These are phyloP conservation scores for Epsilonema sp. DNA, from an alignment of 2,888 invertebrate genomes.

Conservation along the genomic window DNA sequence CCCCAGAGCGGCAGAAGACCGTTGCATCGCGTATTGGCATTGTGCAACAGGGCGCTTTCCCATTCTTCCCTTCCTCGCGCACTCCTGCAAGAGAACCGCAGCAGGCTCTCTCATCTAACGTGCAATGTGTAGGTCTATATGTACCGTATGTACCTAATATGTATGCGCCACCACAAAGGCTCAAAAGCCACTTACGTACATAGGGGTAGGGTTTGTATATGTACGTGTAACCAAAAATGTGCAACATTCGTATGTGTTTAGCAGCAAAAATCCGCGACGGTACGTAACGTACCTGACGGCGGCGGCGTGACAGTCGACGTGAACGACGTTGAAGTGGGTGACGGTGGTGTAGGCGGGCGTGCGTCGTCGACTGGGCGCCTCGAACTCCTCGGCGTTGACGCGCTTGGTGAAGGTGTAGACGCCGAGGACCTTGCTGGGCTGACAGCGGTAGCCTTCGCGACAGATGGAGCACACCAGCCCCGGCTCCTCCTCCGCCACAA, in stretches of 20 bases:
- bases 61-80: slow-evolving; percentile 68
- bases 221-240: too few species aligned
- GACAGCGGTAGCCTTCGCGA: slow-evolving; percentile 82
- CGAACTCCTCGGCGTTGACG: slow-evolving; percentile 76
- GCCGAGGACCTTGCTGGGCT: slow-evolving; percentile 48
- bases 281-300: slow-evolving; percentile 56
- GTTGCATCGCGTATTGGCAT: slow-evolving; percentile 92
- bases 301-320: slow-evolving; percentile 91
- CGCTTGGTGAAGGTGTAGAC: slow-evolving; percentile 92
- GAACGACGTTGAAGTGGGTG: slow-evolving; percentile 92
- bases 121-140: too few species aligned
- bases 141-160: too few species aligned
- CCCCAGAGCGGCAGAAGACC: slow-evolving; percentile 90
- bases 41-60: slow-evolving; percentile 92
- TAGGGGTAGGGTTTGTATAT: too few species aligned
- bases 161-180: too few species aligned
- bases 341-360: slow-evolving; percentile 66
- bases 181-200: too few species aligned
- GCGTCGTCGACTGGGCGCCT: slow-evolving; percentile 57
- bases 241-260: too few species aligned
- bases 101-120: too few species aligned
- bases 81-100: slow-evolving; percentile 32
- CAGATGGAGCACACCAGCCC: slow-evolving; percentile 92
- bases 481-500: slow-evolving; percentile 46
- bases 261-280: too few species aligned